These are phyloP conservation scores for Agapornis roseicollis DNA, from an alignment of 2,113 vertebrate species.

Conservation along the genomic window DNA sequence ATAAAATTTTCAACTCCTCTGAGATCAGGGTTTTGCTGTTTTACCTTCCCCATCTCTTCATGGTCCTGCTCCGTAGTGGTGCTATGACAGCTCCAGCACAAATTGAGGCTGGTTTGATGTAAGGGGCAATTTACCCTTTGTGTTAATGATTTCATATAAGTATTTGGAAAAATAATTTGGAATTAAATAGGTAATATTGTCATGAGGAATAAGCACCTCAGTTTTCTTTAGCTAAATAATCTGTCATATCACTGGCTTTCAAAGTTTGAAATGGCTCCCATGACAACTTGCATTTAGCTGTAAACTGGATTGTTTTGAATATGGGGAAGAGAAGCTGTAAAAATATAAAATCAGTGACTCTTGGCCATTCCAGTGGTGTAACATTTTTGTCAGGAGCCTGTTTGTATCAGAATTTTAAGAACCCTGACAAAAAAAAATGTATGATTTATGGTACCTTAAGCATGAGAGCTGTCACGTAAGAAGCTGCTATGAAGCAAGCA, in stretches of 20 bases:
- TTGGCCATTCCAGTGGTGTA: conserved; percentile 22
- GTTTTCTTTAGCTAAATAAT: background rate
- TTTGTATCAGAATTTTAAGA: conserved; percentile 16
- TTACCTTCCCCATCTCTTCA: background rate
- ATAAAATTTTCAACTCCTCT: background rate
- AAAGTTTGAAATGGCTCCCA: background rate
- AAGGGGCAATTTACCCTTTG: background rate
- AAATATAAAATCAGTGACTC: background rate
- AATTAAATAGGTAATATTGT: background rate
- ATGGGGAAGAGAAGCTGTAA: background rate
- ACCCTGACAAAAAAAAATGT: background rate
- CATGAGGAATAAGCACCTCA: background rate
- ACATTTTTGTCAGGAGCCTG: conserved; percentile 19
- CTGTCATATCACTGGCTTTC: background rate
- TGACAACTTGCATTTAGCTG: background rate
- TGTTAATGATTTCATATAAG: background rate
- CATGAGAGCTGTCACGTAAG: conserved; percentile 34
- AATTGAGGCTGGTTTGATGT: background rate
- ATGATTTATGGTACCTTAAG: conserved; percentile 25
- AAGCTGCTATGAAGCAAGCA: background rate
- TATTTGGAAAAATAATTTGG: background rate
- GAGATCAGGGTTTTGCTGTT: background rate
- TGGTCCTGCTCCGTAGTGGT: background rate
- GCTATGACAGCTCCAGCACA: background rate
- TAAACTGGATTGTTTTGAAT: background rate